Percentiles rank a stretch among this genome's conserved stretches.
These are phyloP conservation scores for Plectrocnemia conspersa DNA, from an alignment of 1,140 invertebrate genomes.

Conservation along the genomic window DNA sequence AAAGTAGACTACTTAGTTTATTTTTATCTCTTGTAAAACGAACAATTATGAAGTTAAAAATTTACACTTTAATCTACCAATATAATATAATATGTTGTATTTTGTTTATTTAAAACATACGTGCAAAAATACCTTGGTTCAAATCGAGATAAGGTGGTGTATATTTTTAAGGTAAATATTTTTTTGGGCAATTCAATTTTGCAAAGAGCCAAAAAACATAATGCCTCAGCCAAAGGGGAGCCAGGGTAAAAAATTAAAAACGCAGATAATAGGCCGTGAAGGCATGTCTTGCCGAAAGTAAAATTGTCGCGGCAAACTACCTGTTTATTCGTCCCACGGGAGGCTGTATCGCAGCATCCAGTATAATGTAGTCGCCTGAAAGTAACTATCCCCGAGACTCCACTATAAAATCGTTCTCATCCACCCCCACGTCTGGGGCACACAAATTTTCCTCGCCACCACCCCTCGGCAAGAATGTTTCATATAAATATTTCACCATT, in stretches of 20 bases:
- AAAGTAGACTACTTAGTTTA: too few relatives aligned
- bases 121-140: too few relatives aligned
- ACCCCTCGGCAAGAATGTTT: conserved; percentile 13
- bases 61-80: too few relatives aligned
- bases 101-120: too few relatives aligned
- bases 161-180: too few relatives aligned
- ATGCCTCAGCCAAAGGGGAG: too few relatives aligned
- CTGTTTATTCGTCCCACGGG: conserved; percentile 5
- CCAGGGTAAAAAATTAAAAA: too few relatives aligned
- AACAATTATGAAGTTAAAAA: too few relatives aligned
- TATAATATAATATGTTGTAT: too few relatives aligned
- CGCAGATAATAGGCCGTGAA: conserved; percentile 3
- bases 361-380: conserved; percentile 1
- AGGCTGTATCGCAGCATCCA: conserved; percentile 2
- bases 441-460: not conserved
- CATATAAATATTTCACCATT: conserved; percentile 23
- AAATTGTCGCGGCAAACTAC: conserved; percentile 1
- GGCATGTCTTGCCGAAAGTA: not conserved
- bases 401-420: conserved; percentile 1
- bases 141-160: too few relatives aligned
- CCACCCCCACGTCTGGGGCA: not conserved
- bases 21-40: too few relatives aligned
- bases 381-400: conserved; percentile 7
- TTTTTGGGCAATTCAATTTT: conserved; percentile 3
- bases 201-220: not conserved